phyloP scores from a whole-genome alignment of 2,888 invertebrate genomes.

The Ypsolopha sequella region DNA sequence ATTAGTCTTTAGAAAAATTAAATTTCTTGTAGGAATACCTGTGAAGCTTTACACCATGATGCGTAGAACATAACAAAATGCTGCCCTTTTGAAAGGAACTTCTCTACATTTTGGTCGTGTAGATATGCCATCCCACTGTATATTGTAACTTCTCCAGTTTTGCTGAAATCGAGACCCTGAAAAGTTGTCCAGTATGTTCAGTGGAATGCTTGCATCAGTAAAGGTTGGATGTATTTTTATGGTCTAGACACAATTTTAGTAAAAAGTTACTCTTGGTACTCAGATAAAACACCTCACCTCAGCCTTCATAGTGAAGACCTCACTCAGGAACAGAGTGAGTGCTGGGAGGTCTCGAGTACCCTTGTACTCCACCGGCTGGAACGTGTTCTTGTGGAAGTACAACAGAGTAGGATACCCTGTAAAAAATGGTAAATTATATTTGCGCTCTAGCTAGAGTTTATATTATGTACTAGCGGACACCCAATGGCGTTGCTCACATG shows the following conservation, averaged over 20 bases:
- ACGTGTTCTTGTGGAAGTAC: slow-evolving; percentile 79
- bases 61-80: slow-evolving; percentile 94
- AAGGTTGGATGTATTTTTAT: too few species aligned
- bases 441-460: too few species aligned
- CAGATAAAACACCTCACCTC: slow-evolving; percentile 56
- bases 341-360: slow-evolving; percentile 84
- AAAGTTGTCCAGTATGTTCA: neutral
- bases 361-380: slow-evolving; percentile 79
- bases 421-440: too few species aligned
- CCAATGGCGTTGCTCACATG: too few species aligned
- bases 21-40: slow-evolving; percentile 55
- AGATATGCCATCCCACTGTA: slow-evolving; percentile 77
- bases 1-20: neutral
- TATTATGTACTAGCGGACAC: too few species aligned
- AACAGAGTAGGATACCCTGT: slow-evolving; percentile 76
- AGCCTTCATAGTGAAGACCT: slow-evolving; percentile 56
- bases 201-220: too few species aligned
- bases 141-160: slow-evolving; percentile 58
- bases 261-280: neutral
- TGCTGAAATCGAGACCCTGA: neutral
- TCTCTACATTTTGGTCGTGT: slow-evolving; percentile 81
- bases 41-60: slow-evolving; percentile 93
- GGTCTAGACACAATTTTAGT: neutral
- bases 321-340: slow-evolving; percentile 81
- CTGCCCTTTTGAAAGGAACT: slow-evolving; percentile 78